Evolutionary conservation across 2,888 invertebrate species (phyloP).

Genomic region (Lapara coniferarum): DNA sequence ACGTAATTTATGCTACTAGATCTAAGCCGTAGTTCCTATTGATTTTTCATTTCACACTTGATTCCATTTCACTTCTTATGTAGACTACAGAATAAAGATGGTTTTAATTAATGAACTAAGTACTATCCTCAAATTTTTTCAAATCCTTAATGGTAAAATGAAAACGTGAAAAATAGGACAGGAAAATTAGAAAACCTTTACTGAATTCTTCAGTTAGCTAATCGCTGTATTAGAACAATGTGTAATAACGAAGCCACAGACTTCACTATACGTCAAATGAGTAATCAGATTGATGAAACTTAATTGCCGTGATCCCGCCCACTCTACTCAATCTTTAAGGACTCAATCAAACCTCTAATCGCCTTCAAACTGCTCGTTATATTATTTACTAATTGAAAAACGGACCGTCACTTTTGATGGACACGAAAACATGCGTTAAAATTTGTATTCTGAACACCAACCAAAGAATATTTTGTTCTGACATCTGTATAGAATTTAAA

Average conservation of each 20-base stretch:
- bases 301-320: slow-evolving; percentile 19
- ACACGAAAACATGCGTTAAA: slow-evolving; percentile 4
- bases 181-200: no score
- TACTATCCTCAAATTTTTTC: no score
- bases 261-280: slow-evolving; percentile 4
- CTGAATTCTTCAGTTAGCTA: no score
- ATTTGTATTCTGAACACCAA: background rate
- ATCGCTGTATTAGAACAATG: no score
- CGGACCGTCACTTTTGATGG: slow-evolving; percentile 17
- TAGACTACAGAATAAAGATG: no score
- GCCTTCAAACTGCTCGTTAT: slow-evolving; percentile 16
- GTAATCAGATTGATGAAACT: slow-evolving; percentile 3
- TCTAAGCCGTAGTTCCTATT: no score
- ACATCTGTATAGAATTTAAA: background rate
- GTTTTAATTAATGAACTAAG: no score
- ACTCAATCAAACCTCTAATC: slow-evolving; percentile 20
- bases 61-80: no score
- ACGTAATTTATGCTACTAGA: no score
- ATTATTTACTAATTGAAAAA: slow-evolving; percentile 18
- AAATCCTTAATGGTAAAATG: no score
- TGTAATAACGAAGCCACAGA: background rate
- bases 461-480: background rate
- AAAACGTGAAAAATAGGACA: no score
- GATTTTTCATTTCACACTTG: no score
- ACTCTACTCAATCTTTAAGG: slow-evolving; percentile 16